Evolutionary conservation across 30 jellyfish, hydroid and myxozoan genomes (phyloP).

Genomic region (Mastigias papua): DNA sequence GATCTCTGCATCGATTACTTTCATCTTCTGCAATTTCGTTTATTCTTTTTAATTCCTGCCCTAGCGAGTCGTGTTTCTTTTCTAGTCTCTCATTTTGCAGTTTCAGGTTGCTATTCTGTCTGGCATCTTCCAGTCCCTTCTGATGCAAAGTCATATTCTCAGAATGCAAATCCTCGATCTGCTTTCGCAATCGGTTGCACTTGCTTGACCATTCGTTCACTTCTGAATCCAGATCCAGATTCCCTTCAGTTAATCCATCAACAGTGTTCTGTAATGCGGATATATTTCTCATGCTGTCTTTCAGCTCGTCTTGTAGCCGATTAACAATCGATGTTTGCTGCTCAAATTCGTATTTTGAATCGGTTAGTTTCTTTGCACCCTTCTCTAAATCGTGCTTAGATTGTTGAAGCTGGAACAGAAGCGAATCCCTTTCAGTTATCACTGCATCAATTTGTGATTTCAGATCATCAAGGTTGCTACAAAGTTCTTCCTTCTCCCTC

Average conservation of each 20-base stretch:
- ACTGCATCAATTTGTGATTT: conserved; percentile 13
- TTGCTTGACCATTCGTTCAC: conserved; percentile 71
- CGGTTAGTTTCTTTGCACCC: conserved; percentile 35
- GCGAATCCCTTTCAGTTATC: conserved; percentile 41
- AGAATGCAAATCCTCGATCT: conserved; percentile 69
- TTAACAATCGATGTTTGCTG: conserved; percentile 49
- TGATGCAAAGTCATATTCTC: conserved; percentile 65
- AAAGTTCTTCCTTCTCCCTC: conserved; percentile 11
- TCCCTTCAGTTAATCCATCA: conserved; percentile 65
- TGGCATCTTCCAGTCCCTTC: conserved; percentile 64
- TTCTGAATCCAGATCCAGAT: conserved; percentile 75
- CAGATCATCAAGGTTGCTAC: conserved; percentile 3
- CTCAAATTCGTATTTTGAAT: conserved; percentile 43
- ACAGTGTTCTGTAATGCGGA: conserved; percentile 62
- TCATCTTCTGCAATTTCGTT: conserved; percentile 64
- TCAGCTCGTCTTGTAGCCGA: conserved; percentile 62
- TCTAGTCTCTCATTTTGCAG: conserved; percentile 63
- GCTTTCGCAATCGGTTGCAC: conserved; percentile 60
- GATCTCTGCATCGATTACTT: conserved; percentile 53
- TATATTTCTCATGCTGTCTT: conserved; percentile 35
- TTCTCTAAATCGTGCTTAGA: conserved; percentile 66
- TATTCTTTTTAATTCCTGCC: conserved; percentile 61
- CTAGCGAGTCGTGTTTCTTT: conserved; percentile 41
- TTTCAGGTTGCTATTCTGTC: conserved; percentile 35
- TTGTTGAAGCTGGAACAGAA: conserved; percentile 46